Evolutionary conservation across 2,113 vertebrate genomes (phyloP).

Genomic region (Manacus vitellinus): DNA sequence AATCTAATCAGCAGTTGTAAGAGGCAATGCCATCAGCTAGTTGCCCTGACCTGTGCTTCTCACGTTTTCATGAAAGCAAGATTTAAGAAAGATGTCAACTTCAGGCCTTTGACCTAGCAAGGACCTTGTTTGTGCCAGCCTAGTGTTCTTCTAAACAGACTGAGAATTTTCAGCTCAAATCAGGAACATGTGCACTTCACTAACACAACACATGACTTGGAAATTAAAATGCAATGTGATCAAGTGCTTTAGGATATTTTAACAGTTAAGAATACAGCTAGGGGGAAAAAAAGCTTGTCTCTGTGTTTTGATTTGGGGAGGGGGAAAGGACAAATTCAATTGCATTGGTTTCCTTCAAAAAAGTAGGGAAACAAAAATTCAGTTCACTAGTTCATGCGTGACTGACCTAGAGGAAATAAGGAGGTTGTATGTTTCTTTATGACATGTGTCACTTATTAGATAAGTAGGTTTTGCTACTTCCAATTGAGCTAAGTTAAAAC

Average conservation of each 20-base stretch:
- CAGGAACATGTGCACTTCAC: constrained; percentile 79
- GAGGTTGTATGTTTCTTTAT: constrained; percentile 80
- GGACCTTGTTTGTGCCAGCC: constrained; percentile 71
- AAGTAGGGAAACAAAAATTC: constrained; percentile 87
- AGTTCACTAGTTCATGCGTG: constrained; percentile 79
- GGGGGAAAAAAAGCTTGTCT: constrained; percentile 61
- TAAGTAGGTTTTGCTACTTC: constrained; percentile 77
- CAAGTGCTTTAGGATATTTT: constrained; percentile 80
- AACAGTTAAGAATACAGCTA: constrained; percentile 78
- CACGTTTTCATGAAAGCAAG: constrained; percentile 68
- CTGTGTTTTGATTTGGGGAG: constrained; percentile 61
- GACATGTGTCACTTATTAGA: constrained; percentile 84
- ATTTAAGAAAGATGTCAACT: constrained; percentile 79
- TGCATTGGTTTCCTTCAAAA: constrained; percentile 89
- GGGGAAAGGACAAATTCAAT: constrained; percentile 84
- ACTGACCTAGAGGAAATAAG: constrained; percentile 81
- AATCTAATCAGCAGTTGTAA: constrained; percentile 77
- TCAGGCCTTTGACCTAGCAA: constrained; percentile 75
- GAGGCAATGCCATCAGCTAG: constrained; percentile 60
- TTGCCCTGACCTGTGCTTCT: constrained; percentile 72
- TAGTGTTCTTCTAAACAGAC: constrained; percentile 72
- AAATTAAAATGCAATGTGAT: constrained; percentile 79
- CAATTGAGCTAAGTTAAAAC: constrained; percentile 82
- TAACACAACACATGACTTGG: constrained; percentile 76
- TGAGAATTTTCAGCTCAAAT: constrained; percentile 75